Percentiles rank a stretch among this genome's conserved stretches.
Evolutionary conservation across 1,140 invertebrate species (phyloP).

Genomic region (Nephila pilipes): DNA sequence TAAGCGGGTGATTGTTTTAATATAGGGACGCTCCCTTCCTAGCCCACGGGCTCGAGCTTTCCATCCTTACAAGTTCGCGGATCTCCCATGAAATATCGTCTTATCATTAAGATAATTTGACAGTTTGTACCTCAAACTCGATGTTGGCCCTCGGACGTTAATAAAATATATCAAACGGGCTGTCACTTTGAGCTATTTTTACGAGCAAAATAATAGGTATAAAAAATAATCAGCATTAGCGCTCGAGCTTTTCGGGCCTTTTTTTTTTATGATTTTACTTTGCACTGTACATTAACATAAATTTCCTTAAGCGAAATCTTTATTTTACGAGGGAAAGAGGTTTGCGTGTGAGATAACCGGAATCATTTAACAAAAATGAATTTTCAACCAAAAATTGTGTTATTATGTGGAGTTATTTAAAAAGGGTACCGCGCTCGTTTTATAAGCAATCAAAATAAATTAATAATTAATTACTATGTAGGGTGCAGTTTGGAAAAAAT

Average conservation of each 20-base stretch:
- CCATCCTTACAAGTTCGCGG: constrained; percentile 65
- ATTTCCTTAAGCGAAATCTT: constrained; percentile 18
- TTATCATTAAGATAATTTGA: constrained; percentile 76
- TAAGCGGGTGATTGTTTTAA: background rate
- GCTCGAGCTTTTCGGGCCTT: background rate
- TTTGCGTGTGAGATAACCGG: background rate
- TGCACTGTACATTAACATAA: constrained; percentile 57
- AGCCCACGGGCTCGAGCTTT: constrained; percentile 56
- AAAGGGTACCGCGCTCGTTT: background rate
- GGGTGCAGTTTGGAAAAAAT: too few relatives aligned
- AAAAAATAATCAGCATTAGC: constrained; percentile 61
- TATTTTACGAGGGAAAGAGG: constrained; percentile 40
- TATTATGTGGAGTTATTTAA: background rate
- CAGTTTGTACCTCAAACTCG: constrained; percentile 75
- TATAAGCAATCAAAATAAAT: too few relatives aligned
- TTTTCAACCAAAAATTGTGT: background rate
- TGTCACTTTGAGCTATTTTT: constrained; percentile 76
- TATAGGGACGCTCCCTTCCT: background rate
- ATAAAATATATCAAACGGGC: constrained; percentile 74
- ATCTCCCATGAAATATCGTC: constrained; percentile 75
- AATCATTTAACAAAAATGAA: constrained; percentile 7
- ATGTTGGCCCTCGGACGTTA: constrained; percentile 75
- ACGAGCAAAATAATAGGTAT: constrained; percentile 67
- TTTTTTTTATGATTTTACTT: constrained; percentile 47
- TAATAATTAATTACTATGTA: too few relatives aligned